Percentiles rank a stretch among this genome's conserved stretches.
phyloP scores from a whole-genome alignment of 1,140 invertebrate genomes.

The Drosophila funebris region DNA sequence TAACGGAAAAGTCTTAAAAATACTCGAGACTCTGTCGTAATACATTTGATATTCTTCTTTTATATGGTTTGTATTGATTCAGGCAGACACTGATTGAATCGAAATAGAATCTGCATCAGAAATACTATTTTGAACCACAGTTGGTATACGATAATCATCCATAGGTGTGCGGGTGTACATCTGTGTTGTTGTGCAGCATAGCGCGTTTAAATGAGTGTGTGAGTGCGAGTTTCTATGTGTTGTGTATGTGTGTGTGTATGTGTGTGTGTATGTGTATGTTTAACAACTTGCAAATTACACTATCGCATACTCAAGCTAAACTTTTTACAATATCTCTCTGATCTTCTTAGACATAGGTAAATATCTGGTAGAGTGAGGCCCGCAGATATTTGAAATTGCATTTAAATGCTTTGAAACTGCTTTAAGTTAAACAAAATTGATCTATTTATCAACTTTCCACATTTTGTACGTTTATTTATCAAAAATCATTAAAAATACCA shows the following conservation, averaged over 20 bases:
- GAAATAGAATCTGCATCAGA: constrained; percentile 55
- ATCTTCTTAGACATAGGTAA: constrained; percentile 11
- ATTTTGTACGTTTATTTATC: constrained; percentile 58
- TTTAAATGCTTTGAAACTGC: constrained; percentile 38
- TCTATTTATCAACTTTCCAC: constrained; percentile 35
- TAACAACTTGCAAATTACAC: constrained; percentile 75
- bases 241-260: constrained; percentile 20
- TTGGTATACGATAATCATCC: constrained; percentile 24
- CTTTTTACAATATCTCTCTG: constrained; percentile 51
- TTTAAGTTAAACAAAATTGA: constrained; percentile 17
- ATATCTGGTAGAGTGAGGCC: neutral
- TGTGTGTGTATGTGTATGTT: constrained; percentile 25
- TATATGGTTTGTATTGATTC: constrained; percentile 48
- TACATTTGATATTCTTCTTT: constrained; percentile 66
- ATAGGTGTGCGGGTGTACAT: constrained; percentile 5
- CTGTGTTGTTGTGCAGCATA: constrained; percentile 30
- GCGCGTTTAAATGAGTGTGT: constrained; percentile 7
- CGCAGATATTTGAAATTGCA: constrained; percentile 16
- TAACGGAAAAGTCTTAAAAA: constrained; percentile 53
- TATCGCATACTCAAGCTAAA: constrained; percentile 64
- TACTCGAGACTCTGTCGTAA: constrained; percentile 77
- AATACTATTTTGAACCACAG: constrained; percentile 70
- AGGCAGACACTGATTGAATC: constrained; percentile 25
- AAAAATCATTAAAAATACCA: constrained; percentile 31
- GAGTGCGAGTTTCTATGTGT: constrained; percentile 13